Conservation (phyloP, 2,888 invertebrate species). For the Dendrolimus pini region DNA sequence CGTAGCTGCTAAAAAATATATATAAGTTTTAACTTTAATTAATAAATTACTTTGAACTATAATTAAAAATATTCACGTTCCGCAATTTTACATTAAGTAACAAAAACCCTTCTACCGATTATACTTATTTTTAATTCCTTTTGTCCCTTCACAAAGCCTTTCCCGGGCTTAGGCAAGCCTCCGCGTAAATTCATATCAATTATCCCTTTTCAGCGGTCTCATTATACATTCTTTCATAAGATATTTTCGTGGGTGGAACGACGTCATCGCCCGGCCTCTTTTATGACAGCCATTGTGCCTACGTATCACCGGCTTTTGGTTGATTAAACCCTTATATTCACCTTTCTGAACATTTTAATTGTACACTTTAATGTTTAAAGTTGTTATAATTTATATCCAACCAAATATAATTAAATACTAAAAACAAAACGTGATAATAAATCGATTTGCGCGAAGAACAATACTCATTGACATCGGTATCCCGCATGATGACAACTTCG, state of each 20-base stretch:
- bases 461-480: no score
- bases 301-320: neutral
- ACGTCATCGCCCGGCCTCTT: neutral
- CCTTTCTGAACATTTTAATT: neutral
- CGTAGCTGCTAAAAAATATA: no score
- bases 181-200: conserved; percentile 62
- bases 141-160: conserved; percentile 52
- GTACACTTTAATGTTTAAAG: neutral
- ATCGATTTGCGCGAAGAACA: no score
- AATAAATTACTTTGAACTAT: no score
- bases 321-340: neutral
- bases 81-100: no score
- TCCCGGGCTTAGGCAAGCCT: conserved; percentile 30
- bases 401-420: no score
- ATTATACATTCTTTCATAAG: conserved; percentile 64
- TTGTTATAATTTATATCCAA: neutral
- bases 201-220: conserved; percentile 47
- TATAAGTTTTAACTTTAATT: no score
- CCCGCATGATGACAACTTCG: no score
- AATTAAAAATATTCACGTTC: neutral
- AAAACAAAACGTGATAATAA: no score
- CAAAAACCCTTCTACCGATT: conserved; percentile 3
- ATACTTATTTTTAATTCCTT: conserved; percentile 60
- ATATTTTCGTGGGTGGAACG: conserved; percentile 34
- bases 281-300: neutral